These are phyloP conservation scores for Steromphala cineraria DNA, from an alignment of 2,888 invertebrate genomes.

Conservation along the genomic window DNA sequence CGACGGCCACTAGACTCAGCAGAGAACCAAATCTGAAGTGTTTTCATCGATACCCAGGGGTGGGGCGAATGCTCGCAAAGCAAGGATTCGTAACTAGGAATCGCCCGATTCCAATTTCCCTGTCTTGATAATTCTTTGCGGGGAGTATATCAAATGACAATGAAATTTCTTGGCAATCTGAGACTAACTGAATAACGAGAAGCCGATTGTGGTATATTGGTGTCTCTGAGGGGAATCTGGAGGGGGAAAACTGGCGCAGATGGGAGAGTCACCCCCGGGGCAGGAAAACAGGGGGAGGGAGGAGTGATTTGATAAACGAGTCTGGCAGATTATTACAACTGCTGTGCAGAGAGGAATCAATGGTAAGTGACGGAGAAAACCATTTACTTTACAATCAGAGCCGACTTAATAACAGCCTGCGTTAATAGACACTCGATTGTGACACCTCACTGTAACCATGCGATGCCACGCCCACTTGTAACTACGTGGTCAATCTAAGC, in stretches of 20 bases:
- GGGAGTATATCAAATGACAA: constrained; percentile 17
- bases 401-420: constrained; percentile 14
- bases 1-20: too few relatives aligned
- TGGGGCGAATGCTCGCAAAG: too few relatives aligned
- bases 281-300: neutral
- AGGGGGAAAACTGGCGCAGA: neutral
- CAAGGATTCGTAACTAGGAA: neutral
- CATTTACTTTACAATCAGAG: constrained; percentile 13
- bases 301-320: neutral
- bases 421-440: neutral
- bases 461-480: neutral
- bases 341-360: neutral
- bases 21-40: too few relatives aligned
- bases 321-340: neutral
- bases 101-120: neutral
- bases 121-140: constrained; percentile 1
- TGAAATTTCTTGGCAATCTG: constrained; percentile 18
- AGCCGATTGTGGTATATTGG: neutral
- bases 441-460: neutral
- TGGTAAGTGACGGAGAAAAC: neutral
- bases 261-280: neutral
- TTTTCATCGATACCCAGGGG: too few relatives aligned
- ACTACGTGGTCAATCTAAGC: neutral
- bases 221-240: neutral
- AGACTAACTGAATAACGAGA: constrained; percentile 5